Conservation (phyloP, 2,888 invertebrate genomes). For the Melangyna quadrimaculata region DNA sequence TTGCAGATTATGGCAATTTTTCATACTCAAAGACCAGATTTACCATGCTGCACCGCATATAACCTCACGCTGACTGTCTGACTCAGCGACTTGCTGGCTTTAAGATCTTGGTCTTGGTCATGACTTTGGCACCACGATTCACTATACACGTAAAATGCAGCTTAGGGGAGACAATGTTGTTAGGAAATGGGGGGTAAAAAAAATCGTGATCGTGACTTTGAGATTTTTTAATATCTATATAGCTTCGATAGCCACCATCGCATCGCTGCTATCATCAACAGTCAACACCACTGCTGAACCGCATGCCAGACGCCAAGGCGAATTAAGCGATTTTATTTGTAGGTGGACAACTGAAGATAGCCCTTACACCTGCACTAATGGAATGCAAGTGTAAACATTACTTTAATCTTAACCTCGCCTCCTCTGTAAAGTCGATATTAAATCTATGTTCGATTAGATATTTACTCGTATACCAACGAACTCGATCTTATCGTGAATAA, state of each 20-base stretch:
- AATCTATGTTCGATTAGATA: conserved; percentile 20
- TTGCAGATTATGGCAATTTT: conserved; percentile 65
- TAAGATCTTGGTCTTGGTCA: conserved; percentile 37
- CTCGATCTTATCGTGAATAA: conserved; percentile 12
- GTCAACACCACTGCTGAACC: neutral
- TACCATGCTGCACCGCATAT: conserved; percentile 22
- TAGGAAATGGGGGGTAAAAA: neutral
- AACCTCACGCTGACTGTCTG: neutral
- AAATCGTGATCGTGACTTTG: conserved; percentile 65
- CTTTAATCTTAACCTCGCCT: conserved; percentile 31
- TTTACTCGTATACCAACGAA: too few species aligned
- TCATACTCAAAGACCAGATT: conserved; percentile 60
- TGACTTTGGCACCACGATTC: conserved; percentile 49
- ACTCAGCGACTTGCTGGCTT: neutral
- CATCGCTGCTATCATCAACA: neutral
- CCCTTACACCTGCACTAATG: conserved; percentile 64
- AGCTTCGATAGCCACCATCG: neutral
- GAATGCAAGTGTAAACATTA: conserved; percentile 57
- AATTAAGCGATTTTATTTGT: conserved; percentile 59
- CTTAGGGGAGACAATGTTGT: conserved; percentile 25
- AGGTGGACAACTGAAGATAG: conserved; percentile 64
- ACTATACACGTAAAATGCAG: neutral
- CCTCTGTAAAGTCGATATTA: conserved; percentile 25
- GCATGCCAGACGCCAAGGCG: neutral
- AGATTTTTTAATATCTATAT: conserved; percentile 29